Evolutionary conservation across 2,113 vertebrate genomes (phyloP).

Genomic region (Phrynosoma platyrhinos): DNA sequence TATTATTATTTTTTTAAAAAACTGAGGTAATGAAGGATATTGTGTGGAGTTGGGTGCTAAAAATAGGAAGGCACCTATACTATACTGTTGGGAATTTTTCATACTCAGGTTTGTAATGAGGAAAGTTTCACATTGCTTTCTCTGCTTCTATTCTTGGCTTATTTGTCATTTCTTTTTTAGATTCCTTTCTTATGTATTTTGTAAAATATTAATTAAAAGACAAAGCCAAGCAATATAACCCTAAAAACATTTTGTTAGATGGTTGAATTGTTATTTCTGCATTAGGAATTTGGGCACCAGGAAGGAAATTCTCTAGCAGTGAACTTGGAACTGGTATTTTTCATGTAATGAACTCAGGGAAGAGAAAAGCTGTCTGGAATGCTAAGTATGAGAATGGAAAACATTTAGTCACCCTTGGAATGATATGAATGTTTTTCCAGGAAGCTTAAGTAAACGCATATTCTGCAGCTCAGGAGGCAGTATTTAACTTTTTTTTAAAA

Average conservation of each 20-base stretch:
- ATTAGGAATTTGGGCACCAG: conserved; percentile 62
- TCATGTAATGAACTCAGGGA: conserved; percentile 81
- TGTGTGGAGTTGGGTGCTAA: neutral
- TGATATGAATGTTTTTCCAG: conserved; percentile 90
- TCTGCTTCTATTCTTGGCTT: neutral
- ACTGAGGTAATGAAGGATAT: neutral
- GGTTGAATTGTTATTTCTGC: conserved; percentile 34
- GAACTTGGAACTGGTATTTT: conserved; percentile 76
- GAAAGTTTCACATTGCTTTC: neutral
- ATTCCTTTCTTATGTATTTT: conserved; percentile 15
- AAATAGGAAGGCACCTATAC: neutral
- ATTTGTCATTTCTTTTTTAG: neutral
- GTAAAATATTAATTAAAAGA: conserved; percentile 36
- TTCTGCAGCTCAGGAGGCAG: conserved; percentile 78
- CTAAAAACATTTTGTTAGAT: conserved; percentile 9
- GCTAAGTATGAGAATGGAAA: conserved; percentile 85
- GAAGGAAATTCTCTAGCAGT: conserved; percentile 70
- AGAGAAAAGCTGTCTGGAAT: conserved; percentile 79
- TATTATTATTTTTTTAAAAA: conserved; percentile 12
- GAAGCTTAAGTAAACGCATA: conserved; percentile 86
- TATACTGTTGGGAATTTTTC: neutral
- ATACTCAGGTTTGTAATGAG: neutral
- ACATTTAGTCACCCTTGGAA: conserved; percentile 89
- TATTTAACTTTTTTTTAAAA: conserved; percentile 80
- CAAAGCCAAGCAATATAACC: conserved; percentile 15